Percentiles rank a stretch among this genome's conserved stretches.
These are phyloP conservation scores for Esox masquinongy DNA, from an alignment of 2,797 vertebrate species.

Conservation along the genomic window DNA sequence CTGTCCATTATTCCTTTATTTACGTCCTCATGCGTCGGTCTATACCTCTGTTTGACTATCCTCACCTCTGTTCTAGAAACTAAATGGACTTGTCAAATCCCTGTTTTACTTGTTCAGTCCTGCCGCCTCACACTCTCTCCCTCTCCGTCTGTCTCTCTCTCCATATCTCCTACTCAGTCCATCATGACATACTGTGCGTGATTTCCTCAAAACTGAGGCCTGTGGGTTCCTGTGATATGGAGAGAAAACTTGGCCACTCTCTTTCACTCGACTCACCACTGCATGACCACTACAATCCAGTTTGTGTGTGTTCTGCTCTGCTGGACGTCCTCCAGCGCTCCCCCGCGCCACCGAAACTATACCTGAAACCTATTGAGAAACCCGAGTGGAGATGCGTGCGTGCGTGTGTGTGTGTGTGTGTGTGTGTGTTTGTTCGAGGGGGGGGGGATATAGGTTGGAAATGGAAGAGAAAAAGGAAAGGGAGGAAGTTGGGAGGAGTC, in stretches of 20 bases:
- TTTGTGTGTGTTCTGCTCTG: slow-evolving; percentile 3
- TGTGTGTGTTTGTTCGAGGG: too few relatives aligned
- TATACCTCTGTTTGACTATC: not conserved
- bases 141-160: not conserved
- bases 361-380: slow-evolving; percentile 36
- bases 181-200: not conserved
- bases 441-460: not conserved
- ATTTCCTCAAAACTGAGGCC: not conserved
- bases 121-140: not conserved
- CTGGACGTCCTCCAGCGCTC: not conserved
- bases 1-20: not conserved
- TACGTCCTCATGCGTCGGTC: not conserved
- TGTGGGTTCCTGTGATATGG: slow-evolving; percentile 1
- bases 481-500: not conserved
- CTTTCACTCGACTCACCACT: slow-evolving; percentile 24
- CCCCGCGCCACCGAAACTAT: slow-evolving; percentile 1
- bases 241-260: slow-evolving; percentile 21
- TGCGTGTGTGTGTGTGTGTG: slow-evolving; percentile 15
- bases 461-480: not conserved
- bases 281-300: slow-evolving; percentile 39
- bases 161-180: not conserved
- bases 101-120: not conserved
- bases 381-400: slow-evolving; percentile 17
- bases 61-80: not conserved
- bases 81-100: not conserved